Evolutionary conservation across 2,797 vertebrate species (phyloP), one percentile per base, ranked within the genome.

Genomic region (Ibycter americanus): DNA sequence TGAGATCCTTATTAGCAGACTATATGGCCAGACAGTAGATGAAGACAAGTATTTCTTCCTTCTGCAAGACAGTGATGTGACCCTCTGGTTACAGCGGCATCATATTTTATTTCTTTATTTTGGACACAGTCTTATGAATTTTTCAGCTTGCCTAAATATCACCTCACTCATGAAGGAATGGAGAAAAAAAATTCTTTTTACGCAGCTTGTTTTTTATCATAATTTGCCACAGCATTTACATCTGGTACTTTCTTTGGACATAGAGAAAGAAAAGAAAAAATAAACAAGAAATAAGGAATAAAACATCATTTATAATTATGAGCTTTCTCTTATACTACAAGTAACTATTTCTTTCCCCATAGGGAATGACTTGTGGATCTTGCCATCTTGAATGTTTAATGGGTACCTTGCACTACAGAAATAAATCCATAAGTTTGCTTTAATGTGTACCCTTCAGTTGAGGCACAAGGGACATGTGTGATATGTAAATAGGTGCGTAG

Each of bases 311-410:
- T 9, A n/a, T 46, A 51, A 66, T 27, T 5, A 83, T 51, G 40
- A 42, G 3, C 3, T 81, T 77, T 81, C 31, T 83, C 25, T 56
- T 68, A 11, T 17, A 52, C 2, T 21, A 6, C 11, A 17, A 17
- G 22, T 42, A 20, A 2, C 5, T 8, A 26, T 29, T 61, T 56
- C 17, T 2, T 1, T 6, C 5, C 9, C 1, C 11, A 1, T 11
- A 40, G 16, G 27, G 44, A 85, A 56, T 21, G 31, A 52, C 27
- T 38, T 71, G 26, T 59, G 61, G 8, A 59, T 87, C 34, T 74
- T 76, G 8, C 54, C 4, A 25, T 65, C 40, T 58, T 80, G 22
- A 56, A 11, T 49, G 26, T 36, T 85, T 76, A 66, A 49, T 51
- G 56, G 10, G 16, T 70, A 47, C 11, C 12, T 66, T 46, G 18